Evolutionary conservation across 2,888 invertebrate species (phyloP).

Genomic region (Gymnocheta viridis): DNA sequence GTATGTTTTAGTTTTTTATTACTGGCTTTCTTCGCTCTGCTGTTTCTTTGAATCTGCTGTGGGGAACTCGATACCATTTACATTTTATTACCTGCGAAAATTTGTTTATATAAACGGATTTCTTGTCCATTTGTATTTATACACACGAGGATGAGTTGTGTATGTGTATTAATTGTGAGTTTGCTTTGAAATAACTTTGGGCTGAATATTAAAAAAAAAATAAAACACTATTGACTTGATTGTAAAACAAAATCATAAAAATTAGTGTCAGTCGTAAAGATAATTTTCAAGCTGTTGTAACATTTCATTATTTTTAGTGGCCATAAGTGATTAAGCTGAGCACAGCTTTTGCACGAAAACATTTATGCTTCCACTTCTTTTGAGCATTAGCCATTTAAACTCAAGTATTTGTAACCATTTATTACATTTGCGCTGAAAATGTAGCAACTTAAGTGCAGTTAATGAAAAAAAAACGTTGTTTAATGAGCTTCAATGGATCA

Average conservation of each 20-base stretch:
- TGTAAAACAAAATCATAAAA: no score
- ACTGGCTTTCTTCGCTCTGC: neutral
- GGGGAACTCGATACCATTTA: neutral
- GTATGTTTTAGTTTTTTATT: neutral
- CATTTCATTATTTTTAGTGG: neutral
- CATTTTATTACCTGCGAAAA: no score
- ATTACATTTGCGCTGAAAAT: neutral
- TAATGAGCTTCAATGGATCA: constrained; percentile 31
- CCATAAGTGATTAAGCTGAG: neutral
- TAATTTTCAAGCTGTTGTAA: neutral
- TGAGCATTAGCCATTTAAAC: neutral
- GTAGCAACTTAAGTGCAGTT: constrained; percentile 51
- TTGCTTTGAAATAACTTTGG: no score
- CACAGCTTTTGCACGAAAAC: neutral
- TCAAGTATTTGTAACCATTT: neutral
- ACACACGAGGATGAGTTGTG: no score
- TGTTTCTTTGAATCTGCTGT: neutral
- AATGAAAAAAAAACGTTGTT: constrained; percentile 41
- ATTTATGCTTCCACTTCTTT: neutral
- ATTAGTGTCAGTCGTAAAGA: no score
- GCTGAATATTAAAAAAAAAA: neutral
- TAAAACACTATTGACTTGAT: no score
- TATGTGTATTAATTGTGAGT: no score
- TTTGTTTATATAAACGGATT: no score
- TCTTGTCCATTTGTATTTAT: no score